Percentiles rank a stretch among this genome's conserved stretches.
Conservation (phyloP, 2,888 invertebrate genomes). For the Hartigia nigra region DNA sequence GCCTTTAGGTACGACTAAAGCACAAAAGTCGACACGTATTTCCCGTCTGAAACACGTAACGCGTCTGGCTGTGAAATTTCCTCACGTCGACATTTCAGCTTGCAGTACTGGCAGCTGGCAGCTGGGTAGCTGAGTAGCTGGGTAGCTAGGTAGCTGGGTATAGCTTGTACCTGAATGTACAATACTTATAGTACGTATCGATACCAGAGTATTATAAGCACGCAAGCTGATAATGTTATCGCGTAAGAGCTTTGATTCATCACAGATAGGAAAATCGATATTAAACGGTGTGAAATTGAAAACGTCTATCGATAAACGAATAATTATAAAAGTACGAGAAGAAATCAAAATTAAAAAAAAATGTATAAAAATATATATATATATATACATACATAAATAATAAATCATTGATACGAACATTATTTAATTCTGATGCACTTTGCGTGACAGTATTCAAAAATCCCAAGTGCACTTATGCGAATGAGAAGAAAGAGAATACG, state of each 20-base stretch:
- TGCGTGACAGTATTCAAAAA: background rate
- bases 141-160: background rate
- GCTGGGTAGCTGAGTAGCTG: too few species aligned
- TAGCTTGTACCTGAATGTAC: background rate
- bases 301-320: background rate
- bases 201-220: background rate
- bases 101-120: background rate
- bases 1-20: background rate
- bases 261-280: background rate
- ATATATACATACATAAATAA: background rate
- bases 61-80: background rate
- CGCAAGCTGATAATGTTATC: background rate
- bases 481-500: background rate
- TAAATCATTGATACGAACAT: background rate
- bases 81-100: background rate
- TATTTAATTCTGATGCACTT: background rate
- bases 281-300: background rate
- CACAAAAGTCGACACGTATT: background rate
- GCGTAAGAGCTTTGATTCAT: background rate
- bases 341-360: background rate
- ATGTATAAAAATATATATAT: background rate
- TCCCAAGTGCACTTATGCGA: background rate
- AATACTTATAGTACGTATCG: background rate
- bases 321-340: background rate
- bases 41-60: background rate